These are phyloP conservation scores for Lucilia sericata DNA, from an alignment of 1,140 invertebrate genomes.

Conservation along the genomic window DNA sequence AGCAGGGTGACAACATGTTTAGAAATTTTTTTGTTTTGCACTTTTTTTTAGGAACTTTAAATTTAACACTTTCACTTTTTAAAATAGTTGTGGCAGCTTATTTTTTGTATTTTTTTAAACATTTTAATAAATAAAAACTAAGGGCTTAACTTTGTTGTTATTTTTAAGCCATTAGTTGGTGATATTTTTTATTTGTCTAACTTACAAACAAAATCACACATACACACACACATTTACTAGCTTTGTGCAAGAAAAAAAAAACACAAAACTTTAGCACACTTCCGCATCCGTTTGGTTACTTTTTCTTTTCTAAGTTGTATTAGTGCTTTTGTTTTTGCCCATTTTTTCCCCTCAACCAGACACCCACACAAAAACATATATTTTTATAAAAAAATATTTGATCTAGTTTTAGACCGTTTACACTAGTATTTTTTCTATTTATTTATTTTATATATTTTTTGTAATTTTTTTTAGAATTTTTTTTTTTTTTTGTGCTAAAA, in stretches of 20 bases:
- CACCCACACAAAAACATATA: neutral
- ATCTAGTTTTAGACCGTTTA: neutral
- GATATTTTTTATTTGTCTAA: neutral
- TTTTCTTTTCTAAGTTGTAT: constrained; percentile 16
- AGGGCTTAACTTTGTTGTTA: neutral
- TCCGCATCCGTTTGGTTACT: neutral
- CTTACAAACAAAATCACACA: neutral
- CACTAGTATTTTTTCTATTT: neutral
- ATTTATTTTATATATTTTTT: neutral
- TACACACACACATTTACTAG: neutral
- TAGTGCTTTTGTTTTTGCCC: neutral
- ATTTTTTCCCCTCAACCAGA: neutral
- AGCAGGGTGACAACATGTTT: constrained; percentile 45
- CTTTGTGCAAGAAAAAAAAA: neutral
- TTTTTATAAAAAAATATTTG: neutral
- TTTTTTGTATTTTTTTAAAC: neutral
- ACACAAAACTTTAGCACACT: neutral
- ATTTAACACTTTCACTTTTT: constrained; percentile 4
- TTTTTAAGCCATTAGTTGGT: neutral
- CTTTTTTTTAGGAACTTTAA: neutral
- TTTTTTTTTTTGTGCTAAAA: neutral
- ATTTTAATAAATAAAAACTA: neutral
- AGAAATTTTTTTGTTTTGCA: neutral
- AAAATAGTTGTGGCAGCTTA: too few relatives aligned
- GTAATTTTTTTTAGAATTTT: neutral